These are phyloP conservation scores for Uromys caudimaculatus DNA, from an alignment of 2,797 vertebrate species.

Conservation along the genomic window DNA sequence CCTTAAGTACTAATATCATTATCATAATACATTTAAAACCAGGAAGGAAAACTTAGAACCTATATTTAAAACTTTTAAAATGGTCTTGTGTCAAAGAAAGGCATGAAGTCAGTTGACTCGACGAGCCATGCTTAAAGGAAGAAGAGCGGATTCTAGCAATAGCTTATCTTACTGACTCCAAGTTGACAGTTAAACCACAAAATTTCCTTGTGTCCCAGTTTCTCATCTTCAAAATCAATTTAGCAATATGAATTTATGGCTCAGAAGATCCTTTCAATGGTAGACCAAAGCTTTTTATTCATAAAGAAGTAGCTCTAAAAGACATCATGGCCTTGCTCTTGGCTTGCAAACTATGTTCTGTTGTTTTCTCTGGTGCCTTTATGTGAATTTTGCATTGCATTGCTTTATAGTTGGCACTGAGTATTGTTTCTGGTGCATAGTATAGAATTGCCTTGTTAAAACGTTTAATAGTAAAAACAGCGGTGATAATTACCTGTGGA, in stretches of 20 bases:
- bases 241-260: background rate
- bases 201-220: background rate
- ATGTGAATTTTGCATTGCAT: conserved; percentile 19
- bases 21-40: conserved; percentile 15
- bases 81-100: background rate
- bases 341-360: background rate
- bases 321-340: background rate
- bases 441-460: background rate
- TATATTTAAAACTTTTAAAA: background rate
- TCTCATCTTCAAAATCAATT: conserved; percentile 34
- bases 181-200: background rate
- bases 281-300: background rate
- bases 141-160: conserved; percentile 37
- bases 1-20: background rate
- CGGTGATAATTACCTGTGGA: background rate
- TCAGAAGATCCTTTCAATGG: background rate
- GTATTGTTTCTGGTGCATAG: background rate
- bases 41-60: background rate
- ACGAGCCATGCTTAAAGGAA: conserved; percentile 31
- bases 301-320: background rate
- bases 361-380: background rate
- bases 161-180: conserved; percentile 7
- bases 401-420: background rate
- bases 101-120: conserved; percentile 58
- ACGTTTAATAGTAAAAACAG: conserved; percentile 3